These are phyloP conservation scores for Chaetophractus vellerosus DNA, from an alignment of 2,797 vertebrate species.

Conservation along the genomic window DNA sequence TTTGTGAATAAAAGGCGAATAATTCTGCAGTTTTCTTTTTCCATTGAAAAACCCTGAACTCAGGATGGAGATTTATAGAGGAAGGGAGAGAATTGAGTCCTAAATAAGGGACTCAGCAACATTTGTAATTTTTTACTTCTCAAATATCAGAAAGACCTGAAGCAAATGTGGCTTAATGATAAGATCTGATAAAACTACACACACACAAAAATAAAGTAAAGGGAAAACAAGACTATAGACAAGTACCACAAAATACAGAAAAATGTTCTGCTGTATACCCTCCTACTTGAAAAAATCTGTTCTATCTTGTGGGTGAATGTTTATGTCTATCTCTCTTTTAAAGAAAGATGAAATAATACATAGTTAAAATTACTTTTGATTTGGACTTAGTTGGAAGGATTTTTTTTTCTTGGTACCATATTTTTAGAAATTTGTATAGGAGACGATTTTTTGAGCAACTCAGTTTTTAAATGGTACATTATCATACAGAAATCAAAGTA, in stretches of 20 bases:
- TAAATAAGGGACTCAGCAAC: no score
- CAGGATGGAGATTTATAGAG: no score
- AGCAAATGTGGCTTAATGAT: no score
- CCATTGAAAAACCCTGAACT: not conserved
- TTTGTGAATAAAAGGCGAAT: conserved; percentile 23
- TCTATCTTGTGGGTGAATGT: not conserved
- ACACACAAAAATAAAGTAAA: no score
- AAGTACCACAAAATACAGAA: no score
- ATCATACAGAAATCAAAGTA: conserved; percentile 55
- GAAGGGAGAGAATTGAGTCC: no score
- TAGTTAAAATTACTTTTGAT: not conserved
- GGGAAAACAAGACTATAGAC: no score
- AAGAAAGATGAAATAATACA: not conserved
- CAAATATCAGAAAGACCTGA: no score
- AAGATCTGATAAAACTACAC: no score
- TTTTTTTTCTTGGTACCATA: not conserved
- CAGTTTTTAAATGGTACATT: conserved; percentile 74
- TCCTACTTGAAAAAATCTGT: not conserved
- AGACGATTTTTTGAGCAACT: conserved; percentile 61
- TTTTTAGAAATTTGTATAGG: not conserved
- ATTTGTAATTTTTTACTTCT: no score
- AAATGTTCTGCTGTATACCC: no score
- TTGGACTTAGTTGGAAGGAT: not conserved
- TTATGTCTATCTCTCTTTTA: not conserved
- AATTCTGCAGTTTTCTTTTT: not conserved